These are phyloP conservation scores for Lithophane semibrunnea DNA, from an alignment of 2,888 invertebrate genomes.

Conservation along the genomic window DNA sequence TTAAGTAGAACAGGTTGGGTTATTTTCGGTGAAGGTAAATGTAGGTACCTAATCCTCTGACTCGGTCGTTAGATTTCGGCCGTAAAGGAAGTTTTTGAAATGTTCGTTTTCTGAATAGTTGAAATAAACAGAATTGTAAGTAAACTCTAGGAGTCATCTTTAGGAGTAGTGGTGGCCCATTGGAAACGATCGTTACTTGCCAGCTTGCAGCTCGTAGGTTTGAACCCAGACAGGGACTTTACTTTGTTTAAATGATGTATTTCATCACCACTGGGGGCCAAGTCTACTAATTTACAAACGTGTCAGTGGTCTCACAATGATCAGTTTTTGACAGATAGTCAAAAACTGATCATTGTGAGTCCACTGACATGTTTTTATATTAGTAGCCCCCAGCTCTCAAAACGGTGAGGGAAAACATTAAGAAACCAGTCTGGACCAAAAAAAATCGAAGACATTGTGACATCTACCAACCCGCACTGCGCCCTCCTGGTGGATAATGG, in stretches of 20 bases:
- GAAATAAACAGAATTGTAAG: neutral
- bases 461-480: neutral
- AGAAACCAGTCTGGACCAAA: neutral
- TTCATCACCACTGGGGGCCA: neutral
- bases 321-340: no score
- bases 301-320: no score
- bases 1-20: constrained; percentile 21
- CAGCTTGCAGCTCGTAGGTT: neutral
- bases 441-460: no score
- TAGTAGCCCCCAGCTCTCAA: neutral
- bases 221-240: neutral
- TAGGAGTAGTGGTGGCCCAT: neutral
- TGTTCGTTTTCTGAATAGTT: neutral
- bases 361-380: no score
- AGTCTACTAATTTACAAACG: no score
- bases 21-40: neutral
- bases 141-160: neutral
- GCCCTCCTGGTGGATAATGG: neutral
- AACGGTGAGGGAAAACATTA: neutral
- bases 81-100: neutral
- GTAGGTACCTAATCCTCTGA: neutral
- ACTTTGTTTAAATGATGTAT: neutral
- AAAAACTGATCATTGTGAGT: no score
- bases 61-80: neutral
- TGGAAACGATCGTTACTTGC: neutral